Percentiles rank a stretch among this genome's conserved stretches.
Conservation (phyloP, 1,140 invertebrate genomes). For the Helicoverpa zea region DNA sequence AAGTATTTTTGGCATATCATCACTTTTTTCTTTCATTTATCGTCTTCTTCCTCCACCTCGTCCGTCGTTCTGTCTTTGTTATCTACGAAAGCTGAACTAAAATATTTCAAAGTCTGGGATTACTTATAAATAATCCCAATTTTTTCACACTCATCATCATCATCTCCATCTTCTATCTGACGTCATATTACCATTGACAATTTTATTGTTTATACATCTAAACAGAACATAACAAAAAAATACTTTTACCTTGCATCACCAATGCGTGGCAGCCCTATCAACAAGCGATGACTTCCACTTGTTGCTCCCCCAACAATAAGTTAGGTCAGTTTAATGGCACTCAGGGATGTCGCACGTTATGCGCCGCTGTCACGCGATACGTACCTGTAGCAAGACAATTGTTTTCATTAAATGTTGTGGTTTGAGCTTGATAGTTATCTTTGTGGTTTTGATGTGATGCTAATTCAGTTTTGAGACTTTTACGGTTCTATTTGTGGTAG, state of each 20-base stretch:
- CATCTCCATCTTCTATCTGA: no score
- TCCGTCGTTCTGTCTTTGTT: no score
- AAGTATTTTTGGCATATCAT: no score
- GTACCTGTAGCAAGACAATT: slow-evolving; percentile 58
- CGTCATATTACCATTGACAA: no score
- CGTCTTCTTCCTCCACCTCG: no score
- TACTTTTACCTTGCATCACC: background rate
- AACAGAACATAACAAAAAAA: background rate
- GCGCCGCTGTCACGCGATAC: slow-evolving; percentile 33
- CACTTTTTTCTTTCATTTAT: no score
- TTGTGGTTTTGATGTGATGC: background rate
- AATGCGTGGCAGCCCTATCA: slow-evolving; percentile 52
- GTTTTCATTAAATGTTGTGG: slow-evolving; percentile 24
- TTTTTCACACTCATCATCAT: no score
- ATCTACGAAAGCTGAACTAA: no score
- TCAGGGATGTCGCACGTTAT: slow-evolving; percentile 23
- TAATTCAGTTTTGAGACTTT: background rate
- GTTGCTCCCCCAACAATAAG: slow-evolving; percentile 82
- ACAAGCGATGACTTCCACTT: slow-evolving; percentile 66
- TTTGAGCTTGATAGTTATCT: background rate
- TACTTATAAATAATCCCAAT: no score
- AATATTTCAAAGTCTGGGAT: no score
- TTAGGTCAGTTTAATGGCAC: slow-evolving; percentile 71
- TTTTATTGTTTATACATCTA: no score
- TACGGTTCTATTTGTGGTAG: no score